A percentile compares a stretch with the other conserved stretches of the same genome.
phyloP scores from a whole-genome alignment of 2,113 vertebrate species.

The Pseudois nayaur region DNA sequence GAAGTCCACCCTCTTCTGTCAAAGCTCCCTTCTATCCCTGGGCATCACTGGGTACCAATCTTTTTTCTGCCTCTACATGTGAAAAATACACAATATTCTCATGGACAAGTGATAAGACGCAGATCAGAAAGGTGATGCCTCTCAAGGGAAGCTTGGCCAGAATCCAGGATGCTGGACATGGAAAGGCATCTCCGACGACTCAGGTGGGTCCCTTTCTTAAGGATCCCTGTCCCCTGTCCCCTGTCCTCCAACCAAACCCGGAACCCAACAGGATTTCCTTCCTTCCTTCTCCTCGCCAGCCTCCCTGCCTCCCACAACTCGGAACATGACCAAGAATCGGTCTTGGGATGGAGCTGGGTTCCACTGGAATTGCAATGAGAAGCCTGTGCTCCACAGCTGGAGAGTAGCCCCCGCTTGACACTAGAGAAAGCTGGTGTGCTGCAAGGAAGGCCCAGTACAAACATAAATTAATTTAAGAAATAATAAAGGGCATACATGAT shows the following conservation, averaged over 20 bases:
- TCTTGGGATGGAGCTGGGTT: not conserved
- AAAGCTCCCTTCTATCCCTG: not conserved
- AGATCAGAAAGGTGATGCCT: not conserved
- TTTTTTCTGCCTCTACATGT: not conserved
- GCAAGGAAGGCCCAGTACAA: not conserved
- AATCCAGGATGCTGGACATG: not conserved
- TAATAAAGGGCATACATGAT: not conserved
- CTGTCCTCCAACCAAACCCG: not conserved
- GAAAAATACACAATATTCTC: not conserved
- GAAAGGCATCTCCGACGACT: not conserved
- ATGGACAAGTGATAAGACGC: fast-evolving
- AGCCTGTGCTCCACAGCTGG: not conserved
- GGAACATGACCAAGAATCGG: not conserved
- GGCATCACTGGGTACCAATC: not conserved
- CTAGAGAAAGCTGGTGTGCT: not conserved
- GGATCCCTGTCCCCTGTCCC: not conserved
- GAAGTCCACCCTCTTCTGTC: not conserved
- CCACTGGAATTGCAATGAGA: not conserved
- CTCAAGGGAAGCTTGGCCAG: not conserved
- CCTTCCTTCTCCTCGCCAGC: not conserved
- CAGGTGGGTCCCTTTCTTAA: not conserved
- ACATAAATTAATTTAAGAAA: not conserved
- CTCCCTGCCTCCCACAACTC: not conserved
- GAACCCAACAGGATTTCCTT: not conserved
- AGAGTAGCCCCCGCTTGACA: not conserved